Conservation (phyloP, 2,113 vertebrate genomes). For the Aptenodytes patagonicus region DNA sequence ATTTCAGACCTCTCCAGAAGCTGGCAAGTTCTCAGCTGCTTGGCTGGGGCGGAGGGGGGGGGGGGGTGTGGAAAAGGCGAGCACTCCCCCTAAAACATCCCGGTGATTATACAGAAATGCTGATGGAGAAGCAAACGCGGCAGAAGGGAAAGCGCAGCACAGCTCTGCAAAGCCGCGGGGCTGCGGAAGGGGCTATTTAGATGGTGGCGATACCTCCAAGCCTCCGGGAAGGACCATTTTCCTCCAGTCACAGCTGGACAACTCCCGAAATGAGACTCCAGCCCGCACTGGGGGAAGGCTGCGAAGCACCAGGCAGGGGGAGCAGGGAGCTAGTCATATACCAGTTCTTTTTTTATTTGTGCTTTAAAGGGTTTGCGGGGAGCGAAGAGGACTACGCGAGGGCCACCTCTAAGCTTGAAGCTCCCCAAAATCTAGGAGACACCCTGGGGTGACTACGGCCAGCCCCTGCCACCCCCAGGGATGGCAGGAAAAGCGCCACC, state of each 20-base stretch:
- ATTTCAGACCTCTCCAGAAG: background rate
- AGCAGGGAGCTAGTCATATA: background rate
- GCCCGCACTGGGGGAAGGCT: background rate
- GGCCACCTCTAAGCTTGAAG: background rate
- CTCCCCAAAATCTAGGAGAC: background rate
- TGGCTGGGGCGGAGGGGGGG: too few species aligned
- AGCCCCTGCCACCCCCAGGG: background rate
- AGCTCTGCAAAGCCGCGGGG: background rate
- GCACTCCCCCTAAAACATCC: rapidly evolving
- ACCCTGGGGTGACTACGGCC: background rate
- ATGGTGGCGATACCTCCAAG: background rate
- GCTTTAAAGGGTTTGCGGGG: background rate
- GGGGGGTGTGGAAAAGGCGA: background rate
- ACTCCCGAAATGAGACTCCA: background rate
- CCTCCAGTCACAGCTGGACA: background rate
- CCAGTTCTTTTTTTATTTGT: background rate
- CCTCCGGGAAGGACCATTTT: background rate
- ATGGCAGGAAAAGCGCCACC: background rate
- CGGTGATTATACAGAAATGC: rapidly evolving
- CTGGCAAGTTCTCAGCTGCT: background rate
- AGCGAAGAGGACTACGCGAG: rapidly evolving
- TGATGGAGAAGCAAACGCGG: background rate
- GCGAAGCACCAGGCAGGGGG: rapidly evolving
- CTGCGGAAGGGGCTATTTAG: background rate
- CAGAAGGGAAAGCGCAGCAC: background rate